Conservation (phyloP, 2,797 vertebrate species). For the Zalophus californianus region DNA sequence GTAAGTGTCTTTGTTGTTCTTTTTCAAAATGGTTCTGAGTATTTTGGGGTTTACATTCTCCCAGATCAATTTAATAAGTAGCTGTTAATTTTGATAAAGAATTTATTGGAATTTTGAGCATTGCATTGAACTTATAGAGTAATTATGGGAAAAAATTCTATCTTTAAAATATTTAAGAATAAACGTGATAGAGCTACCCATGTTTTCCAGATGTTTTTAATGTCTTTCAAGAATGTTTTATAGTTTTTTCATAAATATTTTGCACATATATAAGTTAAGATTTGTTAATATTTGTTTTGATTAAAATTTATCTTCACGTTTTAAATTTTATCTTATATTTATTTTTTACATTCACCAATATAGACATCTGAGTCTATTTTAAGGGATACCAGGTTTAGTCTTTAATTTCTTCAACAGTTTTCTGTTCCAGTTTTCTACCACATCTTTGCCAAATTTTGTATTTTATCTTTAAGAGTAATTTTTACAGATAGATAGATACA, state of each 20-base stretch:
- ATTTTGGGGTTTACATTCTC: neutral
- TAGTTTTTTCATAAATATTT: neutral
- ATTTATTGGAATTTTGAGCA: neutral
- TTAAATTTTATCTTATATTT: neutral
- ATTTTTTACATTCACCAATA: neutral
- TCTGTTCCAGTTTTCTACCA: neutral
- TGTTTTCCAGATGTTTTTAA: neutral
- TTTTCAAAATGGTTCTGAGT: neutral
- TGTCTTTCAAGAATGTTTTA: neutral
- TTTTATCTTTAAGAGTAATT: neutral
- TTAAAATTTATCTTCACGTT: neutral
- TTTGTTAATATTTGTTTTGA: neutral
- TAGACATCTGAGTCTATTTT: neutral
- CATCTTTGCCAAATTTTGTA: neutral
- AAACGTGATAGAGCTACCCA: neutral
- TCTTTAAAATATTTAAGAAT: neutral
- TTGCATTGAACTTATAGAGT: neutral
- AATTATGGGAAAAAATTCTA: neutral
- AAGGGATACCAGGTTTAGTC: neutral
- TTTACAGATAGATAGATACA: neutral
- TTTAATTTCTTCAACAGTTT: neutral
- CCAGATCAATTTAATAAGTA: neutral
- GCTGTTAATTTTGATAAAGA: neutral
- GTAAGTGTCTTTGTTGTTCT: neutral
- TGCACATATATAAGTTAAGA: neutral